Evolutionary conservation across 1,140 invertebrate species (phyloP), one percentile per base, ranked within the genome.

Genomic region (Rhyacophila brunnea): DNA sequence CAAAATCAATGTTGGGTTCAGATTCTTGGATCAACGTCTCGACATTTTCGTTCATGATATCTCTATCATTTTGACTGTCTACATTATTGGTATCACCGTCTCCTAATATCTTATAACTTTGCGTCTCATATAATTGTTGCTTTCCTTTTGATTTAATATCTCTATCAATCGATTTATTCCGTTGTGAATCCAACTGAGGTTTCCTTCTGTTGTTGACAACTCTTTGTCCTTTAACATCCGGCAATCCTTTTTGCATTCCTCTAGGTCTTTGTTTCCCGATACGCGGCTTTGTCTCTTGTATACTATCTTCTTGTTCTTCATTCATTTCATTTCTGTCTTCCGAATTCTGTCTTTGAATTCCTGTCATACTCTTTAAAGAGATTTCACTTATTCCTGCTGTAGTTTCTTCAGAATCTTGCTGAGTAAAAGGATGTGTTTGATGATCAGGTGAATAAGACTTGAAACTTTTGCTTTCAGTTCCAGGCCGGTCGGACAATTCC

Each of bases 101-200:
- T 10, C 73, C 71, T 36, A 76, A 58, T 20, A 78, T 73, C 67
- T 78, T 79, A 56, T 78, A 78, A 67, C 71, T 80, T 66, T 79
- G 74, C 17, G 74, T 74, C 72, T 77, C 75, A 67, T 78, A 77
- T 48, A 64, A 17, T 38, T 62, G 64, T 38, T 62, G 64, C 58
- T 63, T 60, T 14, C 60, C 50, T 36, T 66, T 65, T 10, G 28
- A 10, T 48, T 58, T 57, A 23, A 55, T 32, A 28, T 45, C 38
- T 42, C 40, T 57, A 11, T 28, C 18, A n/a, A 15, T 19, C 4
- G 3, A 13, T 50, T 51, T 58, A 19, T 35, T 15, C 34, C 23
- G 49, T n/a, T 32, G 40, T 7, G 13, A 9, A 18, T 65, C 57
- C 17, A 32, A 34, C 18, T 66, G 58, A 7, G 48, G n/a, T 42